These are phyloP conservation scores for Drymonia ruficornis DNA, from an alignment of 2,888 invertebrate species.

Conservation along the genomic window DNA sequence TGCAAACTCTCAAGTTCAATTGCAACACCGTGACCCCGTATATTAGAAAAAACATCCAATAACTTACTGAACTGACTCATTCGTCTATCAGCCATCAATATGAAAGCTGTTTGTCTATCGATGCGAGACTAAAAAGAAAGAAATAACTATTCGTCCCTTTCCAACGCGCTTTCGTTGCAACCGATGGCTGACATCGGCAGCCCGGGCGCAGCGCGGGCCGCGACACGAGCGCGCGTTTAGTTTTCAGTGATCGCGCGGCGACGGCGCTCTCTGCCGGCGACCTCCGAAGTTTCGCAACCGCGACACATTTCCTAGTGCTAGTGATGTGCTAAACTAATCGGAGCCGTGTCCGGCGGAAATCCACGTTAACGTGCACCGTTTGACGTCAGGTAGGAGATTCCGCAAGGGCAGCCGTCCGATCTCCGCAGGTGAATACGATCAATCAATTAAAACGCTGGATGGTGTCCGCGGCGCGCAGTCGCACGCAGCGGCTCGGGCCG, in stretches of 20 bases:
- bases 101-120: slow-evolving; percentile 68
- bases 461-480: slow-evolving; percentile 44
- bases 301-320: slow-evolving; percentile 70
- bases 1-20: neutral
- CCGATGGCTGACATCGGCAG: slow-evolving; percentile 22
- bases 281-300: slow-evolving; percentile 68
- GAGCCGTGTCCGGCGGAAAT: slow-evolving; percentile 57
- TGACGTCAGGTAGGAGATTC: slow-evolving; percentile 47
- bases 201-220: slow-evolving; percentile 38
- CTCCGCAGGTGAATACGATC: slow-evolving; percentile 61
- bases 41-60: slow-evolving; percentile 1
- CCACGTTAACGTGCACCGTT: slow-evolving; percentile 44
- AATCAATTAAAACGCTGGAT: slow-evolving; percentile 47
- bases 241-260: slow-evolving; percentile 79
- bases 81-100: slow-evolving; percentile 56
- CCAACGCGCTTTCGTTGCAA: slow-evolving; percentile 70
- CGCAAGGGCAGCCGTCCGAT: slow-evolving; percentile 49
- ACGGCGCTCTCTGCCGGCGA: slow-evolving; percentile 75
- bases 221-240: slow-evolving; percentile 69
- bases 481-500: slow-evolving; percentile 54
- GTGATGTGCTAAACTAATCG: slow-evolving; percentile 68
- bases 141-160: slow-evolving; percentile 77
- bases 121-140: slow-evolving; percentile 66
- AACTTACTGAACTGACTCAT: slow-evolving; percentile 35
- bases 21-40: neutral